Conservation (phyloP, 2,888 invertebrate species). For the Hartigia nigra region DNA sequence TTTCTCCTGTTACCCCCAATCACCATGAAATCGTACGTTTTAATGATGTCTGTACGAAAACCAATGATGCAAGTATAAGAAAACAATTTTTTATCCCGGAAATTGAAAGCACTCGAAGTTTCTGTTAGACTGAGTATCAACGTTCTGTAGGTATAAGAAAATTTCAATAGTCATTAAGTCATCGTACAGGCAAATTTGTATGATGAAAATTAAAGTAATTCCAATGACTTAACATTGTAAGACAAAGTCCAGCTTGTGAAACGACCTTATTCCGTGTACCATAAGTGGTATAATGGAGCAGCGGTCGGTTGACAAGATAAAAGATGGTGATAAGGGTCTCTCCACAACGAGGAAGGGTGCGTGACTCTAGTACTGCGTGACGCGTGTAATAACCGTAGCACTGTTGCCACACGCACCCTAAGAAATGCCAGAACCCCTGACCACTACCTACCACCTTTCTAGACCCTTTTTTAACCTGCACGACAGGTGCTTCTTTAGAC, state of each 20-base stretch:
- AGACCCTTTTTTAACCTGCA: neutral
- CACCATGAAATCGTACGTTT: neutral
- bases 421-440: constrained; percentile 23
- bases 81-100: neutral
- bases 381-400: constrained; percentile 65
- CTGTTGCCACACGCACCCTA: constrained; percentile 56
- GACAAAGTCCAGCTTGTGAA: neutral
- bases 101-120: neutral
- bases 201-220: neutral
- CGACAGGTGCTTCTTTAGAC: constrained; percentile 1
- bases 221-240: neutral
- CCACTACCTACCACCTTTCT: neutral
- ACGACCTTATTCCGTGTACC: constrained; percentile 7
- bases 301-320: constrained; percentile 62
- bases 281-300: constrained; percentile 56
- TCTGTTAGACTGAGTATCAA: neutral
- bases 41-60: neutral
- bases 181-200: too few species aligned
- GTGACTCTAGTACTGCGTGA: constrained; percentile 59
- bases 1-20: neutral
- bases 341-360: constrained; percentile 46
- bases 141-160: too few species aligned
- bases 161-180: too few species aligned
- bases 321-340: constrained; percentile 58
- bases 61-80: neutral